Evolutionary conservation across 2,113 vertebrate genomes (phyloP), one percentile per base, ranked within the genome.

Genomic region (Xenopus tropicalis): DNA sequence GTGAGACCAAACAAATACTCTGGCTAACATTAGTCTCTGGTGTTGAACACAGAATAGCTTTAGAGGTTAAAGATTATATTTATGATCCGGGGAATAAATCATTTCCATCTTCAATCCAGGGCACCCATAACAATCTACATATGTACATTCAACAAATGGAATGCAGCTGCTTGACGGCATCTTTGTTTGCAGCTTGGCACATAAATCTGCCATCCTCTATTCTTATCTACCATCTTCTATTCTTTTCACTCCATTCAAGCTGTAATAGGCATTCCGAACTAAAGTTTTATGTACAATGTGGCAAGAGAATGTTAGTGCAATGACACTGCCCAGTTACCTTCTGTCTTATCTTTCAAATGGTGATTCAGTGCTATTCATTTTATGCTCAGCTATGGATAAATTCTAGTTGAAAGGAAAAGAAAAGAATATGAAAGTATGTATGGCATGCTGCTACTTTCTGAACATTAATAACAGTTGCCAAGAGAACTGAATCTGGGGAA

Each of bases 41-140:
- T 51, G 43, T 59, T 74, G 63, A 74, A 51, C 57, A 74, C 61
- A 37, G 54, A 67, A 67, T 67, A 67, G 66, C 22, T 57, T 59
- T 68, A 74, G 67, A 61, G 17, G 20, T 52, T 61, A 24, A 61
- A 61, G 44, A 56, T 67, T 74, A 42, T 66, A 74, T 74, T 69
- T 74, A 74, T 74, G 46, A 74, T 24, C 14, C 11, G 9, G 25
- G 4, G 66, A 68, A 74, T 74, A 74, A 62, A 74, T 74, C 65
- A 61, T 61, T 61, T 70, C 59, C 56, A 42, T 68, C 72, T 62
- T 62, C 65, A 61, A 66, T 69, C 44, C 25, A 61, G 57, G 44
- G 67, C 24, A 37, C 67, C 65, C 56, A 61, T 68, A 74, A 68
- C 72, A 68, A 68, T 68, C n/a, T 68, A 74, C 72, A 74, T 74